phyloP scores from a whole-genome alignment of 1,140 invertebrate species.

The Proales similis region DNA sequence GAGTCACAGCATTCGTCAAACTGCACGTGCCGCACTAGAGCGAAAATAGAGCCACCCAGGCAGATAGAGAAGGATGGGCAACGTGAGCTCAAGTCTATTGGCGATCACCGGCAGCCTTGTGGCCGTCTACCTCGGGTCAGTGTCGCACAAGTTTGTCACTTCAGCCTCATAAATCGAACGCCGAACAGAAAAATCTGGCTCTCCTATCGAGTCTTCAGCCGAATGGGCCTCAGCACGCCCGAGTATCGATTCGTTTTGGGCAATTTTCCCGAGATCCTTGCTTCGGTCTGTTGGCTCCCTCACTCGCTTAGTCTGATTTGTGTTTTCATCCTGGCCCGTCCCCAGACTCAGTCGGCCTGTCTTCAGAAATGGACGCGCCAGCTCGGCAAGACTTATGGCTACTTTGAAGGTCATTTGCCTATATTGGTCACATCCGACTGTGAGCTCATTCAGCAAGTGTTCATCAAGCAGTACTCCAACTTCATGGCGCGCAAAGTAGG shows the following conservation, averaged over 20 bases:
- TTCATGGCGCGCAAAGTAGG: constrained; percentile 53
- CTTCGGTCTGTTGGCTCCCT: too few relatives aligned
- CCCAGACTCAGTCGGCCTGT: constrained; percentile 11
- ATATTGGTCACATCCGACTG: constrained; percentile 52
- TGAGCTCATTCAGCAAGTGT: constrained; percentile 50
- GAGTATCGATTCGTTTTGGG: constrained; percentile 14
- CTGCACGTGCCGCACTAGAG: too few relatives aligned
- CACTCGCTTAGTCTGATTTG: too few relatives aligned
- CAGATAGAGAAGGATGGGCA: too few relatives aligned
- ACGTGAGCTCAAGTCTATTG: too few relatives aligned
- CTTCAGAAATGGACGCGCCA: constrained; percentile 46
- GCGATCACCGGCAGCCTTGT: too few relatives aligned
- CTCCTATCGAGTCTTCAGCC: constrained; percentile 5
- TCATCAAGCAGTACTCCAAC: constrained; percentile 54
- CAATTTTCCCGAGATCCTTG: constrained; percentile 27
- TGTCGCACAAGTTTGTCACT: too few relatives aligned
- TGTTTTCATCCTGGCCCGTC: too few relatives aligned
- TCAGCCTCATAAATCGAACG: too few relatives aligned
- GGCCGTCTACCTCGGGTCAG: too few relatives aligned
- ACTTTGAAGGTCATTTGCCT: constrained; percentile 50
- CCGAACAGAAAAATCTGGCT: constrained; percentile 32
- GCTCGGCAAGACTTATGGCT: constrained; percentile 53
- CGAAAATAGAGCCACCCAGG: too few relatives aligned
- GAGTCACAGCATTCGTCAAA: too few relatives aligned
- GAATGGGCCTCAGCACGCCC: constrained; percentile 7